phyloP scores from a whole-genome alignment of 2,113 vertebrate genomes.

The Apteryx owenii region DNA sequence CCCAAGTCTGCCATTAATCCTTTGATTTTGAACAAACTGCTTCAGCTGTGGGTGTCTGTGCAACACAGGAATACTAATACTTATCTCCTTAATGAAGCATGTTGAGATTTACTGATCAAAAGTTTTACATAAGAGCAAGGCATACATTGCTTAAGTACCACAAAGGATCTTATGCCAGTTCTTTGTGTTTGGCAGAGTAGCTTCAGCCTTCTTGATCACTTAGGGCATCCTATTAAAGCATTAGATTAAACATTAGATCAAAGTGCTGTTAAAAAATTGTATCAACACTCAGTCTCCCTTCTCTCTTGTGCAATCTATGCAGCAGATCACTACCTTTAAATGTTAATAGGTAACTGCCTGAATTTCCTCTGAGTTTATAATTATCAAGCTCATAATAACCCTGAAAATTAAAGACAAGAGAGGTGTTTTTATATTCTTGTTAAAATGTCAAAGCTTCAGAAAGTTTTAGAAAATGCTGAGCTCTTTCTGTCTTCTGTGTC shows the following conservation, averaged over 20 bases:
- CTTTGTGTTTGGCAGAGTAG: background rate
- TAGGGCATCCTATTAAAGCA: background rate
- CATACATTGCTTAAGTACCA: background rate
- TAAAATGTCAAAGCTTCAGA: constrained; percentile 3
- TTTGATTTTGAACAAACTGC: background rate
- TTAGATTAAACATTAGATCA: background rate
- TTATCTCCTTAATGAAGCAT: background rate
- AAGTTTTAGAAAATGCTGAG: constrained; percentile 35
- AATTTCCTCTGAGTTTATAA: background rate
- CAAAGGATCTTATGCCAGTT: background rate
- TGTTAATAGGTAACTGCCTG: background rate
- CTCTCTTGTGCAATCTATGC: background rate
- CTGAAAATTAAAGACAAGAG: constrained; percentile 14
- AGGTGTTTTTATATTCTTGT: background rate
- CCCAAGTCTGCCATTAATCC: background rate
- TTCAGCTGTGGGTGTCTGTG: background rate
- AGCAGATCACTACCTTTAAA: background rate
- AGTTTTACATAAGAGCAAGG: background rate
- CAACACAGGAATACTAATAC: background rate
- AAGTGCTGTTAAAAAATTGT: background rate
- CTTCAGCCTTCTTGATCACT: background rate
- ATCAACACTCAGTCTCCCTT: background rate
- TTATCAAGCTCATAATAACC: constrained; percentile 20
- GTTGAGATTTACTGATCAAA: background rate
- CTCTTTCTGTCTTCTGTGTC: constrained; percentile 16